phyloP scores from a whole-genome alignment of 2,113 vertebrate species.

The Athene cunicularia region DNA sequence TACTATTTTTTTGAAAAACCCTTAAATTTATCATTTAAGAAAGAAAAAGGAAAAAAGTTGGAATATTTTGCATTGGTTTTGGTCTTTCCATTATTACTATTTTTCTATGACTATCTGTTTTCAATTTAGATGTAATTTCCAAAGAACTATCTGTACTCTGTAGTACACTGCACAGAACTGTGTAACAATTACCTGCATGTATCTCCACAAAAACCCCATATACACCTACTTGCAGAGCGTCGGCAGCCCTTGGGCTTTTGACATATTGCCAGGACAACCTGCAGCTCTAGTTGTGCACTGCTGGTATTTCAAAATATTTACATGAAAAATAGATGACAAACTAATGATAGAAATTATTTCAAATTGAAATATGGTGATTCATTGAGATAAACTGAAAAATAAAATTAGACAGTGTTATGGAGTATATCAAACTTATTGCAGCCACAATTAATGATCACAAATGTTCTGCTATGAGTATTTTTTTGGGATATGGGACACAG shows the following conservation, averaged over 20 bases:
- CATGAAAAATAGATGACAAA: neutral
- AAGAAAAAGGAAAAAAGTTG: neutral
- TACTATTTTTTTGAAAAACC: neutral
- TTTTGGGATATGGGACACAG: rapidly evolving
- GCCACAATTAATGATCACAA: neutral
- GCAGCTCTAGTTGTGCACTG: neutral
- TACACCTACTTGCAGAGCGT: neutral
- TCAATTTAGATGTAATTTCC: neutral
- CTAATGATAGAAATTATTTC: neutral
- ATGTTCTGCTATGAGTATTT: neutral
- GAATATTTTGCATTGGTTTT: neutral
- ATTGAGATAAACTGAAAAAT: neutral
- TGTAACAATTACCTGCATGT: neutral
- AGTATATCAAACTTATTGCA: neutral
- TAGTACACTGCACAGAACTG: neutral
- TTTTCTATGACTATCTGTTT: neutral
- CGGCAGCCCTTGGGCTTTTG: neutral
- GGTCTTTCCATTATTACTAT: neutral
- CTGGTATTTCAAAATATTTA: neutral
- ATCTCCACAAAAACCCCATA: neutral
- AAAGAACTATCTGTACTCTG: neutral
- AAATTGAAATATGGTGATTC: neutral
- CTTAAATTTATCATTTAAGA: neutral
- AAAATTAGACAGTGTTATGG: neutral
- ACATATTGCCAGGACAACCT: neutral